These are phyloP conservation scores for Polydesmus complanatus DNA, from an alignment of 2,888 invertebrate genomes.

Conservation along the genomic window DNA sequence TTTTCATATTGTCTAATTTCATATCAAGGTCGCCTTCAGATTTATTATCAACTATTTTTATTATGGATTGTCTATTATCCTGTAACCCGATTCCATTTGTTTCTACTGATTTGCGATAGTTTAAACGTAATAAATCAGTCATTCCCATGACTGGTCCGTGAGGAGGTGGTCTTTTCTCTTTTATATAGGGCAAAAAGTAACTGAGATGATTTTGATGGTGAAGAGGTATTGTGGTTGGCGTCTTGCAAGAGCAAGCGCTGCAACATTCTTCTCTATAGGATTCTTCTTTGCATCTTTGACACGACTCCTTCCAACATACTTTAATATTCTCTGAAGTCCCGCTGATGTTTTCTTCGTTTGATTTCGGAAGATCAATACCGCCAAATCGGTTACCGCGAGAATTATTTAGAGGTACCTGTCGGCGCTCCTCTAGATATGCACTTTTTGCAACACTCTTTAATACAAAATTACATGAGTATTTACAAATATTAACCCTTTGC, in stretches of 20 bases:
- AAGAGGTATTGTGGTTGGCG: not conserved
- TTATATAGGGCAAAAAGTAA: not conserved
- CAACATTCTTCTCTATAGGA: constrained; percentile 9
- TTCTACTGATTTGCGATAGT: not conserved
- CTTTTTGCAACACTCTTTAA: no score
- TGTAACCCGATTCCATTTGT: not conserved
- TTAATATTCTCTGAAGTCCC: not conserved
- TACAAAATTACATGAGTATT: no score
- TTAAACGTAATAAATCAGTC: constrained; percentile 14
- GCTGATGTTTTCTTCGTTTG: no score
- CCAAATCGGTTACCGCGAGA: not conserved
- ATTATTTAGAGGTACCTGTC: no score
- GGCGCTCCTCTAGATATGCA: no score
- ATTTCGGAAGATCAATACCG: no score
- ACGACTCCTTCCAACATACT: constrained; percentile 8
- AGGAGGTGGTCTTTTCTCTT: not conserved
- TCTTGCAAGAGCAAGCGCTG: constrained; percentile 9
- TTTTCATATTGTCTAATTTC: constrained; percentile 2
- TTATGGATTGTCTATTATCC: not conserved
- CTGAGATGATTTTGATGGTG: not conserved
- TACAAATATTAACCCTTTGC: not conserved
- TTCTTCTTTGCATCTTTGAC: constrained; percentile 4
- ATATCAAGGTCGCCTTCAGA: constrained; percentile 2
- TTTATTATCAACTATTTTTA: constrained; percentile 1
- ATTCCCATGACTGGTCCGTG: constrained; percentile 15